Base-by-base conservation (phyloP, 1,140 invertebrate species). In the Chironomus striatipennis region DNA sequence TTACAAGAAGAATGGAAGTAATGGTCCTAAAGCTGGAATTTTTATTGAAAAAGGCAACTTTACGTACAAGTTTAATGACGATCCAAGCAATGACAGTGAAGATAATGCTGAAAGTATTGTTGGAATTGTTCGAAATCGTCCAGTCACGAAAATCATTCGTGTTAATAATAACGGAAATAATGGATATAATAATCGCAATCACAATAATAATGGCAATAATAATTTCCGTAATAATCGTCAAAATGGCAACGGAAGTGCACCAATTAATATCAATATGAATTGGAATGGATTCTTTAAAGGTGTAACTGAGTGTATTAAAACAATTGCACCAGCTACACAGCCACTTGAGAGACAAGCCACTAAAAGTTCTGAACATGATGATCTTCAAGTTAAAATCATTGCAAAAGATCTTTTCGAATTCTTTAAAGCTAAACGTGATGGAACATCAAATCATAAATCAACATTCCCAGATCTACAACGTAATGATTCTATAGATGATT, bases 241-340 rank as follows among this genome's bases (percentile, higher is more conserved):
- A 34, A 34, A 34, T 34, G 24, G 24, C 24, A 34, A 34, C n/a
- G 47, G 47, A 5, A 57, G 8, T 57, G 8, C 65, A 70, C 65
- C 65, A 70, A 12, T 70, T 10, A 70, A 20, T 70, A 70, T 70
- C 10, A 70, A 70, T 70, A 70, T 70, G 65, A 70, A 70, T 70
- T 21, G 17, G 65, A 17, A 18, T 18, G 18, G 65, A 3, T 70
- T 70, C 20, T 70, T 70, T 20, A 20, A 18, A 21, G 65, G 65
- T 18, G n/a, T 70, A 7, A 17, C 5, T 1, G 18, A 70, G 5
- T 70, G 65, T 20, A 18, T 21, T 5, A 8, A 15, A 70, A 17
- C 65, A 21, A 6, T 17, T 5, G 5, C 5, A 34, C 5, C 65
- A 1, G 9, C 65, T 20, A 8, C 17, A 18, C 4, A 7, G 7